Evolutionary conservation across 2,797 vertebrate species (phyloP), one percentile per base, ranked within the genome.

Genomic region (Sebastes matsubarae): DNA sequence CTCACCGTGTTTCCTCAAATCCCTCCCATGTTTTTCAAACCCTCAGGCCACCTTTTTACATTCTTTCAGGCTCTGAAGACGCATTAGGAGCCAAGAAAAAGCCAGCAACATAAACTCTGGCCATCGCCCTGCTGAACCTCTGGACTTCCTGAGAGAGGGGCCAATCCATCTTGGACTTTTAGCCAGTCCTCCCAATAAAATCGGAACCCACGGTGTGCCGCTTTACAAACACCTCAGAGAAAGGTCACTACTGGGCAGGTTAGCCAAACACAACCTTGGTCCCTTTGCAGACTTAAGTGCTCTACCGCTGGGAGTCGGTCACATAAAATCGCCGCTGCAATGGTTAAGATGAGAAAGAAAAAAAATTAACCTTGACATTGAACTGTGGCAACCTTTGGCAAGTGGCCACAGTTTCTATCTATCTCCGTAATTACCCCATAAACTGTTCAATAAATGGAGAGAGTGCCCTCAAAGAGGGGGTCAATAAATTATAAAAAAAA

Each of bases 1-100:
- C 29, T 57, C 42, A 38, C 34, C 22, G 22, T 55, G 57, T 77
- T 83, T 78, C 34, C 78, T 64, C 60, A 87, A 88, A 92, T 82
- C 87, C 88, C 79, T 86, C 81, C 72, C 52, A 34, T 90, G 77
- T 92, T 92, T 93, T 91, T 88, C 74, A 89, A 93, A 92, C 88
- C 91, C 88, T 90, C 80, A 67, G 90, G 79, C 86, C 88, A 92
- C 86, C 89, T 87, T 93, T 89, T 87, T 73, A 85, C 90, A 94
- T 93, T 94, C 89, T 92, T 94, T 83, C 34, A 77, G 80, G 54
- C 85, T 91, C 84, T 76, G 72, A 87, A 85, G 82, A 82, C 63
- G 6, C 80, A 36, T 74, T 74, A 55, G 58, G 66, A 87, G 91
- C 89, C 85, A 89, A 87, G 79, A 84, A 89, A 82, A 89, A 87